Evolutionary conservation across 2,888 invertebrate species (phyloP).

Genomic region (Brachyopa scutellaris): DNA sequence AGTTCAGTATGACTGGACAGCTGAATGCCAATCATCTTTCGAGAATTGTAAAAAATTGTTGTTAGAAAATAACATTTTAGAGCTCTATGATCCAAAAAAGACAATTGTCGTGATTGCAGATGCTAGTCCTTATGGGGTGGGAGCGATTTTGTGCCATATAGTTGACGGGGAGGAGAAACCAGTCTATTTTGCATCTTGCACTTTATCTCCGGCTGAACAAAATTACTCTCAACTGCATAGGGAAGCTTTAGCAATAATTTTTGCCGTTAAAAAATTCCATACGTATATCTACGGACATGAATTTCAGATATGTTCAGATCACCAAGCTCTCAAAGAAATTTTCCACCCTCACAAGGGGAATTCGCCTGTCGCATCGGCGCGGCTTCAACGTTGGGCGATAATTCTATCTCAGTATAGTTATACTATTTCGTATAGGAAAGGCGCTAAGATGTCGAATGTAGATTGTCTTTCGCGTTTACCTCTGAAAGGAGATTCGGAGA

Average conservation of each 20-base stretch:
- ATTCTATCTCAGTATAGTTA: too few species aligned
- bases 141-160: conserved; percentile 42
- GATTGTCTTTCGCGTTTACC: background rate
- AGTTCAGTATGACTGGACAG: background rate
- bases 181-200: conserved; percentile 48
- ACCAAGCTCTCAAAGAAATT: conserved; percentile 1
- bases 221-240: conserved; percentile 75
- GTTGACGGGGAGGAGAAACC: conserved; percentile 49
- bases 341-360: background rate
- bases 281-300: conserved; percentile 77
- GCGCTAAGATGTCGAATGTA: conserved; percentile 12
- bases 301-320: conserved; percentile 63
- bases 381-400: too few species aligned
- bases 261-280: conserved; percentile 79
- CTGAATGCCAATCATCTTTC: background rate
- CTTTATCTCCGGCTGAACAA: conserved; percentile 39
- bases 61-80: conserved; percentile 10
- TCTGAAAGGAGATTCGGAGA: background rate
- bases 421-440: background rate
- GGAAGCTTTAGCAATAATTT: conserved; percentile 78
- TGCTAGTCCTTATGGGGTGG: conserved; percentile 37
- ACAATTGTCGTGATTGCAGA: conserved; percentile 35
- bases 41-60: background rate
- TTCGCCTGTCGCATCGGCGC: background rate
- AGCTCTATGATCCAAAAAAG: conserved; percentile 37